Evolutionary conservation across 2,113 vertebrate genomes (phyloP), one percentile per base, ranked within the genome.

Genomic region (Cyanoramphus novaezelandiae): DNA sequence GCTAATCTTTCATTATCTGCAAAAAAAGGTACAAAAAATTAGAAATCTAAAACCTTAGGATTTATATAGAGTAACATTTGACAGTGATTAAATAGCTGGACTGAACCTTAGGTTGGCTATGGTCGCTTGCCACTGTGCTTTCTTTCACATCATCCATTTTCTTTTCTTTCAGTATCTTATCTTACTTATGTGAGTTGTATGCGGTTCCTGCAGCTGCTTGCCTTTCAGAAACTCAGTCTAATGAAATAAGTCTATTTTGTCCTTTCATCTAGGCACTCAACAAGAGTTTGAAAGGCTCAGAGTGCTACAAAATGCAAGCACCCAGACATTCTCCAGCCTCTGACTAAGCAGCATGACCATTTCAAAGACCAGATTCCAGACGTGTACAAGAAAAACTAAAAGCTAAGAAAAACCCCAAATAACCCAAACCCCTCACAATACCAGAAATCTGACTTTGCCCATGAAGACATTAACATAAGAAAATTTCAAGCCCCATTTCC

Each of bases 341-440:
- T 31, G 55, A 12, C 8, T 31, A 13, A 60, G 25, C 57, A 53
- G 18, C 20, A 24, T 13, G 18, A 15, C 15, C 1, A 2, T 21
- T 46, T 44, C 55, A 28, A 4, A 19, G 20, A 59, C 19, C 44
- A 77, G 5, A n/a, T 43, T 14, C 17, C 49, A 81, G 43, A 25
- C 2, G 17, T 3, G 17, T 4, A 17, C 13, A 31, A 31, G 13
- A 72, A 72, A 69, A 6, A 6, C 23, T 53, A 31, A 20, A 60
- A 52, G 9, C 13, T 6, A 24, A 50, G 29, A 33, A 33, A 29
- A 44, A 0, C 1, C 3, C 3, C 11, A 7, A 4, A 23, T 7
- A 64, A 77, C 47, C 17, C 68, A 81, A 37, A 5, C 17, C 47
- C 27, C 17, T 41, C 31, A 17, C 10, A 10, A 25, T 21, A 75